Evolutionary conservation across 92 coral and sea anemone genomes (phyloP), one percentile per base, ranked within the genome.

Genomic region (Siderastrea radians): DNA sequence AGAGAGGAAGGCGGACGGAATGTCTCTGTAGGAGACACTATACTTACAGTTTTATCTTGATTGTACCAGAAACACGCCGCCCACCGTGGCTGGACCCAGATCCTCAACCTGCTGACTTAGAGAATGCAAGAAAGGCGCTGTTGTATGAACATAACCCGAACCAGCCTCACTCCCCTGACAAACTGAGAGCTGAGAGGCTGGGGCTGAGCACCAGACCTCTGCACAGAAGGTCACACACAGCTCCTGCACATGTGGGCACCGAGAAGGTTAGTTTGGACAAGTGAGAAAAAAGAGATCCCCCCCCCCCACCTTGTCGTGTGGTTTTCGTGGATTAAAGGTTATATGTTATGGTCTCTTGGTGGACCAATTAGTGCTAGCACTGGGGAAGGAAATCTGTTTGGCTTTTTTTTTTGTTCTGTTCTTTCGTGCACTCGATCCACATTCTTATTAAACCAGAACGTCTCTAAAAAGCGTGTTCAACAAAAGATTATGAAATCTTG

Each of bases 81-180:
- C 99, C 99, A 50, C 98, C 96, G 2, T 97, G 99, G 99, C 53
- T 97, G 19, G 95, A 94, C 67, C 69, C 98, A 43, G 98, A 94
- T 69, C 82, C 91, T 11, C 80, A 90, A 45, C 99, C 99, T 65
- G 81, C 77, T 74, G 99, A 97, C 87, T 90, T 97, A 49, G 97
- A 97, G 49, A 89, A 77, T 67, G 96, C 96, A 47, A 92, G 94
- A 78, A 97, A 92, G 73, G 97, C 92, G 17, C 82, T 95, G 54
- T 69, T 95, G 38, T 86, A 93, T 60, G 90, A 84, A 53, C 91
- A 89, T 46, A 93, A 95, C 67, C 98, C 98, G 43, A 95, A 95
- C 84, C 90, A 88, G 26, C 86, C 94, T 3, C 85, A 72, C 71
- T 84, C 94, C 53, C 86, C 78, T 19, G 91, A 90, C 82, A 72